Percentiles rank a stretch among this genome's conserved stretches.
Evolutionary conservation across 2,113 vertebrate species (phyloP).

Genomic region (Sylvia atricapilla): DNA sequence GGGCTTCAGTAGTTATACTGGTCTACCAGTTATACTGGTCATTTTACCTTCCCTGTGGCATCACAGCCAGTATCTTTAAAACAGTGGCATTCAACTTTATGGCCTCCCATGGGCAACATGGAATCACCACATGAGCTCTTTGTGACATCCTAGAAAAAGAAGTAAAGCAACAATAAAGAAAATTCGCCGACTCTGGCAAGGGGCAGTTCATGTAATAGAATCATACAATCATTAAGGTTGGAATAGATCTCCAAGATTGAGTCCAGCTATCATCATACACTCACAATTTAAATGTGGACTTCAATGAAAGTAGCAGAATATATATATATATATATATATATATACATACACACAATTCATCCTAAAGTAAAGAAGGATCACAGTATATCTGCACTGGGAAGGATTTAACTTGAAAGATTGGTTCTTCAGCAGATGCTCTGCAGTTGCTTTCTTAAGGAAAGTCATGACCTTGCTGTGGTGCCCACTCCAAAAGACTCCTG

Average conservation of each 20-base stretch:
- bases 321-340: rapidly evolving
- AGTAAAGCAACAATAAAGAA: not conserved
- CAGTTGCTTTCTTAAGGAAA: not conserved
- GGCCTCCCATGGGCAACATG: not conserved
- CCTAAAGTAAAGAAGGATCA: not conserved
- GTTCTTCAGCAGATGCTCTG: not conserved
- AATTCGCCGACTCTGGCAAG: not conserved
- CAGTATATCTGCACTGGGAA: not conserved
- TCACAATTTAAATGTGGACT: not conserved
- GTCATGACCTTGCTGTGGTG: not conserved
- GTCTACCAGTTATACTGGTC: not conserved
- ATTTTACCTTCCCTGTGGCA: not conserved
- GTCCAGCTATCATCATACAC: not conserved
- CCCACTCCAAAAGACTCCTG: not conserved
- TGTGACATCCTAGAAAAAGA: not conserved
- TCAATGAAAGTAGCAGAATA: not conserved
- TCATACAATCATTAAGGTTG: not conserved
- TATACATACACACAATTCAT: not conserved
- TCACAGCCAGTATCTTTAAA: not conserved
- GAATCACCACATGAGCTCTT: not conserved
- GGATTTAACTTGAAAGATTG: not conserved
- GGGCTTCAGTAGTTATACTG: not conserved
- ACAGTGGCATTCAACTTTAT: not conserved
- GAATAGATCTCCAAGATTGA: not conserved
- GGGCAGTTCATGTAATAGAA: not conserved